Percentiles rank a stretch among this genome's conserved stretches.
phyloP scores from a whole-genome alignment of 2,797 vertebrate genomes.

The Microctenopoma stevenorrisi region DNA sequence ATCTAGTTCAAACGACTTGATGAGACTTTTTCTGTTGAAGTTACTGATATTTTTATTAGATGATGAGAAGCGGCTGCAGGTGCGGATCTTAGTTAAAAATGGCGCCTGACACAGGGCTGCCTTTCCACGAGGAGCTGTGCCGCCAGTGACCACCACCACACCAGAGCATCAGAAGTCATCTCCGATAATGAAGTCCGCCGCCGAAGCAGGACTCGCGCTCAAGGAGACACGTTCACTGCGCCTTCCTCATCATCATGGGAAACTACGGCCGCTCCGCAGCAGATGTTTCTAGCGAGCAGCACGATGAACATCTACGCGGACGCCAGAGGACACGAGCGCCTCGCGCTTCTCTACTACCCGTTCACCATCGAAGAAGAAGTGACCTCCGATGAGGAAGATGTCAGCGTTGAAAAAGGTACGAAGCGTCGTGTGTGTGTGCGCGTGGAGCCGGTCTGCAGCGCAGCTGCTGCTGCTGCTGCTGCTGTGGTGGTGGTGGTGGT shows the following conservation, averaged over 20 bases:
- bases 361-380: conserved; percentile 63
- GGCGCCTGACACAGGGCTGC: conserved; percentile 65
- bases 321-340: conserved; percentile 62
- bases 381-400: conserved; percentile 73
- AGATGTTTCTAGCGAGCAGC: conserved; percentile 45
- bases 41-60: conserved; percentile 6
- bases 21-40: background rate
- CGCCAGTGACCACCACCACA: conserved; percentile 50
- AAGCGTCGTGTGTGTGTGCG: conserved; percentile 30
- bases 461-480: conserved; percentile 20
- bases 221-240: conserved; percentile 13
- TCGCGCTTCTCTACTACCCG: conserved; percentile 31
- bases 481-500: conserved; percentile 10
- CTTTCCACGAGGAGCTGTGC: conserved; percentile 43
- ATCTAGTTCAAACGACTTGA: background rate
- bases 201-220: conserved; percentile 50
- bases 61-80: conserved; percentile 20
- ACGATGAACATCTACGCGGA: conserved; percentile 49
- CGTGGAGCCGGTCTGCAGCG: conserved; percentile 21
- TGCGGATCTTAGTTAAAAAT: conserved; percentile 69
- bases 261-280: conserved; percentile 52
- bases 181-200: conserved; percentile 60
- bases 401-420: conserved; percentile 79
- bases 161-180: conserved; percentile 25
- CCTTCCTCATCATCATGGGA: conserved; percentile 62